These are phyloP conservation scores for Caranx melampygus DNA, from an alignment of 2,113 vertebrate genomes.

Conservation along the genomic window DNA sequence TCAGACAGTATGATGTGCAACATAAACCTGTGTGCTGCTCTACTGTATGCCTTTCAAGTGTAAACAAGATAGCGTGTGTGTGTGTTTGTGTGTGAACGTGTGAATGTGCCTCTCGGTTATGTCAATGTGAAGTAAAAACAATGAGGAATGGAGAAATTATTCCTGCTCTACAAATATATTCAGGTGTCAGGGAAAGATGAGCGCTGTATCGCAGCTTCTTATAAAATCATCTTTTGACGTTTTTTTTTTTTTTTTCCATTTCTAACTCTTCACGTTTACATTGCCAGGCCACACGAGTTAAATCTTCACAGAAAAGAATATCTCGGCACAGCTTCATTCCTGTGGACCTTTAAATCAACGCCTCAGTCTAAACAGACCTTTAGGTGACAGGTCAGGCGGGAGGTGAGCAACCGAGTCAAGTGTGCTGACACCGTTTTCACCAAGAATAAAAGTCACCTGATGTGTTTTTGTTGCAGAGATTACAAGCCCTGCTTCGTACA, in stretches of 20 bases:
- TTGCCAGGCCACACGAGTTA: background rate
- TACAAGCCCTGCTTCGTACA: background rate
- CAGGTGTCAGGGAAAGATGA: background rate
- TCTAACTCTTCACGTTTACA: slow-evolving; percentile 20
- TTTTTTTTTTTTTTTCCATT: background rate
- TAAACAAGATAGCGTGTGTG: background rate
- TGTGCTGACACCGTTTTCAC: background rate
- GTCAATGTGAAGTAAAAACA: background rate
- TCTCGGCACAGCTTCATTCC: background rate
- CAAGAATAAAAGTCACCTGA: background rate
- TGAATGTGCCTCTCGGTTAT: background rate
- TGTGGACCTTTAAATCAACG: background rate
- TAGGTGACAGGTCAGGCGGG: slow-evolving; percentile 15
- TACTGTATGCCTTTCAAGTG: background rate
- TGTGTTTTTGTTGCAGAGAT: slow-evolving; percentile 30
- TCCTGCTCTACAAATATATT: background rate
- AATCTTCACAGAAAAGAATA: background rate
- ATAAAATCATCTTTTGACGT: slow-evolving; percentile 16
- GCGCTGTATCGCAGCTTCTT: background rate
- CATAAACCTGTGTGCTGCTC: slow-evolving; percentile 25
- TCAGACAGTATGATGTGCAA: slow-evolving; percentile 14
- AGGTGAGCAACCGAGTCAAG: background rate
- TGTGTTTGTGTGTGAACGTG: background rate
- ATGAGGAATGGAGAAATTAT: background rate
- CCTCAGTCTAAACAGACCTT: background rate